phyloP scores from a whole-genome alignment of 2,888 invertebrate species.

The Cyclophora albipunctata region DNA sequence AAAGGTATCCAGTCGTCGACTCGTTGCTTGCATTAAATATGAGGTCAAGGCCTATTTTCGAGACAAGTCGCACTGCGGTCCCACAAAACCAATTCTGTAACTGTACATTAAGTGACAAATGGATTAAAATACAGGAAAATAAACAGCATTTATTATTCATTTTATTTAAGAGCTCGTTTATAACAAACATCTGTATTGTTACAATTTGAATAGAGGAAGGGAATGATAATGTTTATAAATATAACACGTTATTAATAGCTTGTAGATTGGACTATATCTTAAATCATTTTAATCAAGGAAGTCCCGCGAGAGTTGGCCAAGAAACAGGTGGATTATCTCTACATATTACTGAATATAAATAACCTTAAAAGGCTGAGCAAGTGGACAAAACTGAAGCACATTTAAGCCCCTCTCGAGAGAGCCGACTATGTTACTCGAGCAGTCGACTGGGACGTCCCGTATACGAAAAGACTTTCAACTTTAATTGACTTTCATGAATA shows the following conservation, averaged over 20 bases:
- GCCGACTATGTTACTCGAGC: slow-evolving; percentile 4
- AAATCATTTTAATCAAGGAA: too few species aligned
- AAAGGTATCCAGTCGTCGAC: slow-evolving; percentile 34
- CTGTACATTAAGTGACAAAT: slow-evolving; percentile 17
- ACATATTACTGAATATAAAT: background rate
- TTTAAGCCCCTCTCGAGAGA: slow-evolving; percentile 1
- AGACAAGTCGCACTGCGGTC: slow-evolving; percentile 30
- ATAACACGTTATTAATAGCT: too few species aligned
- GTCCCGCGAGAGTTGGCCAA: background rate
- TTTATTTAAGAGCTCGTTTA: too few species aligned
- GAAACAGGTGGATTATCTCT: background rate
- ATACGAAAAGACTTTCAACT: slow-evolving; percentile 10
- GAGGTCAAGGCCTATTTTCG: slow-evolving; percentile 59
- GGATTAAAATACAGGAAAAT: slow-evolving; percentile 1
- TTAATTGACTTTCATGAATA: slow-evolving; percentile 14
- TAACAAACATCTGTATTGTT: too few species aligned
- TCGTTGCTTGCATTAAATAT: slow-evolving; percentile 53
- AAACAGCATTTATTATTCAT: too few species aligned
- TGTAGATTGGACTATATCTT: too few species aligned
- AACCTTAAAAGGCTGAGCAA: background rate
- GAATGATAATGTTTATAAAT: too few species aligned
- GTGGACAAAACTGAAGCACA: background rate
- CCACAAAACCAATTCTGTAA: slow-evolving; percentile 20
- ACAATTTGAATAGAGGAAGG: too few species aligned
- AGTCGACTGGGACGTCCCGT: slow-evolving; percentile 8